A percentile compares a stretch with the other conserved stretches of the same genome.
Conservation (phyloP, 2,797 vertebrate genomes). For the Poliocrania exsul region DNA sequence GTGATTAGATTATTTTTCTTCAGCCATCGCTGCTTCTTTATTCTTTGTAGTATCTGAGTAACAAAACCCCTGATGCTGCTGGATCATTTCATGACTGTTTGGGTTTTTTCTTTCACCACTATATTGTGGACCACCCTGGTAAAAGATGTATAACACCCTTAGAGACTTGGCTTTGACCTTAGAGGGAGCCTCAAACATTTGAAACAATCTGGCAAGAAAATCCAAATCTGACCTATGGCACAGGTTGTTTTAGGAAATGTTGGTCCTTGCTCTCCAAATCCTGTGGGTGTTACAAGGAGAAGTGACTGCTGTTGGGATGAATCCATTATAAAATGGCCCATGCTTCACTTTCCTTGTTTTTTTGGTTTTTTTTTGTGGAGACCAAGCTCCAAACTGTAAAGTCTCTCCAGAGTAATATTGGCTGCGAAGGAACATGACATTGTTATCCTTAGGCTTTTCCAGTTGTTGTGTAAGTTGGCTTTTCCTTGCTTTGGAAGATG, state of each 20-base stretch:
- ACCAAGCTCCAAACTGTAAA: rapidly evolving
- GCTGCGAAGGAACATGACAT: neutral
- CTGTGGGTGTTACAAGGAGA: neutral
- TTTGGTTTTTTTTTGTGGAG: neutral
- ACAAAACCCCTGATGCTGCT: neutral
- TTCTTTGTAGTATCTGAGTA: neutral
- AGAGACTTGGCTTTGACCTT: neutral
- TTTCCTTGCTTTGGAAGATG: neutral
- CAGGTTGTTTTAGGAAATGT: neutral
- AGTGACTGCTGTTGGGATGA: neutral
- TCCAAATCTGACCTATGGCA: neutral
- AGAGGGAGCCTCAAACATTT: neutral
- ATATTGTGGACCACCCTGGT: neutral
- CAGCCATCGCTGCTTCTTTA: neutral
- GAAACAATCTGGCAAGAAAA: neutral
- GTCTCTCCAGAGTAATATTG: neutral
- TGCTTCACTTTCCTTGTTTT: neutral
- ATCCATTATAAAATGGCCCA: neutral
- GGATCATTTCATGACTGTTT: neutral
- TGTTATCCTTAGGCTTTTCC: neutral
- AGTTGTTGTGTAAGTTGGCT: neutral
- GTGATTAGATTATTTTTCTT: neutral
- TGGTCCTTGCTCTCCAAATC: neutral
- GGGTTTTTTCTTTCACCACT: neutral
- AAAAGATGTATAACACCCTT: neutral